Base-by-base conservation (phyloP, 1,140 invertebrate genomes). In the Wasmannia auropunctata region DNA sequence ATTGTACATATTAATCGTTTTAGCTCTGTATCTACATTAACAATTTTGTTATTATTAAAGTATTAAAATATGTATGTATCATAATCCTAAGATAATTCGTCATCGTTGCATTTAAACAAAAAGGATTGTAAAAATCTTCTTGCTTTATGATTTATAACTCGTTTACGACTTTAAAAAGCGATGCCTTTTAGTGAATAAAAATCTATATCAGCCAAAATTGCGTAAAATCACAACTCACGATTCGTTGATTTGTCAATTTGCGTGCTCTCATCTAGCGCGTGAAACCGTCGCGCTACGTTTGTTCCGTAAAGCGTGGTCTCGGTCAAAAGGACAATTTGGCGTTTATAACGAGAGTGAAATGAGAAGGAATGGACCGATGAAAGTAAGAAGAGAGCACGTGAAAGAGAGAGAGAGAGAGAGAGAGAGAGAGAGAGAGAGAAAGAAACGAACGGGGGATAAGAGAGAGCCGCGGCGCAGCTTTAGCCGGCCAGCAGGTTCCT, bases 401-500 rank as follows among this genome's bases (percentile, higher is more conserved):
- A 63, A 28, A 43, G 37, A 65, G 58, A 84, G n/a, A n/a, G n/a
- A n/a, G n/a, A n/a, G n/a, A n/a, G n/a, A n/a, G n/a, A n/a, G n/a
- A n/a, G n/a, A n/a, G n/a, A n/a, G n/a, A n/a, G n/a, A n/a, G n/a
- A n/a, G n/a, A n/a, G 14, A 63, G n/a, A 43, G 37, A 65, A 46
- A 84, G n/a, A 51, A 25, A 49, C 2, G 22, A 16, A 54, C 5
- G 37, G 63, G 31, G 22, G 7, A 69, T 51, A 63, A 67, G 22
- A 22, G 14, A 51, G n/a, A 19, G 14, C 25, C 46, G 22, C 56
- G n/a, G 49, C n/a, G 11, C 6, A 63, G 63, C 37, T 67, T 46
- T 46, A 74, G 31, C 31, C 14, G n/a, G 40, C 74, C 56, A 74
- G 65, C 40, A 43, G 79, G 81, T 88, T 91, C 80, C 79, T 87